Evolutionary conservation across 2,797 vertebrate genomes (phyloP), one percentile per base, ranked within the genome.

Genomic region (Aplochiton taeniatus): DNA sequence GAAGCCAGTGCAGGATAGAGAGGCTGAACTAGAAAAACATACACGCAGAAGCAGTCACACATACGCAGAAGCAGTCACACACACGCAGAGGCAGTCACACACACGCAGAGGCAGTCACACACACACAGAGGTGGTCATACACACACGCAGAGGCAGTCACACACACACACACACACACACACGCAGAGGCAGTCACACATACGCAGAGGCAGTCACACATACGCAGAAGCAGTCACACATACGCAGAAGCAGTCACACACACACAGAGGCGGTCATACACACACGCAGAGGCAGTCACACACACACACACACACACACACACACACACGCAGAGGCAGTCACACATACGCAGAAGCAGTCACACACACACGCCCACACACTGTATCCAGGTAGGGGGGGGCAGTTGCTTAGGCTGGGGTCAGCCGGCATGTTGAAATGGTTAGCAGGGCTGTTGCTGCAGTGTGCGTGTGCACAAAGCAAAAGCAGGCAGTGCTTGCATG

Each of bases 1-100:
- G 31, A 2, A 3, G 31, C 31, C 31, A 31, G 31, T 31, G 31
- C 63, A 75, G 42, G 46, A 62, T 63, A 76, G 77, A 47, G 47
- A 3, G 11, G 6, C 8, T 45, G 16, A 47, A 50, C 45, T 48
- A 50, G 46, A 17, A 51, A 51, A 1, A 14, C 7, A 17, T 5
- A 11, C 14, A 6, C 3, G 6, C 14, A 17, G 4, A 13, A 17
- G 8, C 3, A 16, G 3, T 8, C 49, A 51, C 49, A 51, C 12
- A 51, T 1, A 50, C 48, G 6, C 48, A 50, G 47, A 49, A 12
- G 16, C 48, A 49, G 11, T 10, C 50, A 52, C 14, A 16, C n/a
- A 14, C 50, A 3, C 4, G 16, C 50, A n/a, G n/a, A n/a, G n/a
- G n/a, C n/a, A n/a, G n/a, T n/a, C n/a, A 14, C 7, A 17, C 9